Evolutionary conservation across 2,113 vertebrate species (phyloP).

Genomic region (Nyctereutes procyonoides): DNA sequence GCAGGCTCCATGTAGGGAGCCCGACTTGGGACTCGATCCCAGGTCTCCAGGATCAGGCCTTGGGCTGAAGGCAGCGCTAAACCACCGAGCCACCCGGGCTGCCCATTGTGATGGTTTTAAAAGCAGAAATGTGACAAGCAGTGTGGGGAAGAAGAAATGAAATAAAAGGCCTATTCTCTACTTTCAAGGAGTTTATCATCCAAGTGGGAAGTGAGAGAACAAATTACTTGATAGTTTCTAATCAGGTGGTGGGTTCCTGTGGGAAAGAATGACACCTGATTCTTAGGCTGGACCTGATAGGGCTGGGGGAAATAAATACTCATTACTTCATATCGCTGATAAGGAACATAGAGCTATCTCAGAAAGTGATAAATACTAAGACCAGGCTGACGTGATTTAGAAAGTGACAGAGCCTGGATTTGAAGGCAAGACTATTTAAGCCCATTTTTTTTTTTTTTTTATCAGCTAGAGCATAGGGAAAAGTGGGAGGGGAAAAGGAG

Average conservation of each 20-base stretch:
- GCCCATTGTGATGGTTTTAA: neutral
- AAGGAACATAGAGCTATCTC: slow-evolving; percentile 49
- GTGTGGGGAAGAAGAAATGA: neutral
- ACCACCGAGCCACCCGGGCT: too few relatives aligned
- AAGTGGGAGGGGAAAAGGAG: neutral
- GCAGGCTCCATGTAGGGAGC: too few relatives aligned
- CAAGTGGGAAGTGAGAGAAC: neutral
- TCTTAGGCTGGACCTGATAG: neutral
- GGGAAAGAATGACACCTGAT: slow-evolving; percentile 5
- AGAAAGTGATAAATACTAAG: slow-evolving; percentile 6
- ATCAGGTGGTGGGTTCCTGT: neutral
- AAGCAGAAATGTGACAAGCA: slow-evolving; percentile 54
- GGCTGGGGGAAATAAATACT: slow-evolving; percentile 27
- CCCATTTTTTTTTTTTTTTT: neutral
- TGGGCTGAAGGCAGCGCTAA: too few relatives aligned
- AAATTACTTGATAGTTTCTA: slow-evolving; percentile 45
- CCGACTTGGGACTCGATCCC: too few relatives aligned
- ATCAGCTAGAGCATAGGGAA: neutral
- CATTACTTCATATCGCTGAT: slow-evolving; percentile 34
- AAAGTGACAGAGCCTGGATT: neutral
- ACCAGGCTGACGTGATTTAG: neutral
- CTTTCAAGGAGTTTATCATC: slow-evolving; percentile 50
- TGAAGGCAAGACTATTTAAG: slow-evolving; percentile 35
- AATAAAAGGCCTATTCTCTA: neutral
- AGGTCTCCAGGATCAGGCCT: too few relatives aligned